Evolutionary conservation across 92 coral and sea anemone genomes (phyloP).

Genomic region (Heteractis magnifica): DNA sequence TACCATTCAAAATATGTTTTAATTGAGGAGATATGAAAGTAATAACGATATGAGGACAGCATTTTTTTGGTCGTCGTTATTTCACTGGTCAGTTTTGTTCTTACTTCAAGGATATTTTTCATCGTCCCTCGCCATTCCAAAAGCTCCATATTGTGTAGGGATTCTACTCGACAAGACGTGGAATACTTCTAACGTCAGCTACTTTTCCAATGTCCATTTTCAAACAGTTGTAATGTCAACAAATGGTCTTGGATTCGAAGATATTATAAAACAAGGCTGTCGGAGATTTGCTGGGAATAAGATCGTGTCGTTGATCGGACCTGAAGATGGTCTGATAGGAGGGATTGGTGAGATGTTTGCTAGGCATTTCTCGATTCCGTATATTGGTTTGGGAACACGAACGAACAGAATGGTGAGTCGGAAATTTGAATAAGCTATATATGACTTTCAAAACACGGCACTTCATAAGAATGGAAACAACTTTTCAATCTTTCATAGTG

Average conservation of each 20-base stretch:
- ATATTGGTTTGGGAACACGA: slow-evolving; percentile 29
- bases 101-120: neutral
- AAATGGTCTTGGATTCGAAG: slow-evolving; percentile 1
- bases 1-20: neutral
- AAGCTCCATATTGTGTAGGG: neutral
- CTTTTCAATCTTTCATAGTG: neutral
- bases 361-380: slow-evolving; percentile 36
- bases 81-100: neutral
- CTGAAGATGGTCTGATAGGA: slow-evolving; percentile 35
- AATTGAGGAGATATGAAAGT: neutral
- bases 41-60: neutral
- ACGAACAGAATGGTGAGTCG: slow-evolving; percentile 15
- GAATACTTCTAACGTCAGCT: slow-evolving; percentile 9
- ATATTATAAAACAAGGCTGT: slow-evolving; percentile 15
- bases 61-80: neutral
- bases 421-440: neutral
- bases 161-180: slow-evolving; percentile 25
- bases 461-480: neutral
- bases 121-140: neutral
- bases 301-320: slow-evolving; percentile 42
- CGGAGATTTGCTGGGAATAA: slow-evolving; percentile 7
- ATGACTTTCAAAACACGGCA: neutral
- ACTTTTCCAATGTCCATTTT: neutral
- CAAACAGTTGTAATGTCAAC: slow-evolving; percentile 12
- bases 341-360: slow-evolving; percentile 43